Conservation (phyloP, 2,888 invertebrate species). For the Geophilus truncorum region DNA sequence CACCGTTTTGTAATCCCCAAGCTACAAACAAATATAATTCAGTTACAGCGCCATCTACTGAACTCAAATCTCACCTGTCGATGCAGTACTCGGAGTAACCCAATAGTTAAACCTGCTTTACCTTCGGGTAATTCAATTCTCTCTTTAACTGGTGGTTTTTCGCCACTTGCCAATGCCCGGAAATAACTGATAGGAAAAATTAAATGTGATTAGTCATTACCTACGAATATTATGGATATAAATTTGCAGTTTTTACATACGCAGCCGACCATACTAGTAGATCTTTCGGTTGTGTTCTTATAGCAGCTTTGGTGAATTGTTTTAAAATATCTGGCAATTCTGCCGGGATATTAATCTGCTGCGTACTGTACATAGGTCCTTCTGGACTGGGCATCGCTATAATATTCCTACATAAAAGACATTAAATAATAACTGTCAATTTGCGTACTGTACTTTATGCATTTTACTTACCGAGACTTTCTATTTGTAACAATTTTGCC, state of each 20-base stretch:
- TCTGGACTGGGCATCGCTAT: constrained; percentile 49
- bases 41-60: background rate
- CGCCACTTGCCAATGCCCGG: constrained; percentile 66
- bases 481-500: no score
- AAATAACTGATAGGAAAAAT: constrained; percentile 55
- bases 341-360: constrained; percentile 77
- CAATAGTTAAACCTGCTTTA: constrained; percentile 70
- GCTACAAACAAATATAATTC: constrained; percentile 32
- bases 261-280: constrained; percentile 72
- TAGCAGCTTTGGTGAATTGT: constrained; percentile 84
- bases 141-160: constrained; percentile 75
- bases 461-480: no score
- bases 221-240: background rate
- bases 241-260: constrained; percentile 44
- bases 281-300: constrained; percentile 82
- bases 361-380: constrained; percentile 71
- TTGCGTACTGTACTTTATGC: no score
- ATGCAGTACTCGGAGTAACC: constrained; percentile 69
- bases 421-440: no score
- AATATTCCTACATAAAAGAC: no score
- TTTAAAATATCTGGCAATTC: constrained; percentile 75
- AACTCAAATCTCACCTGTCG: constrained; percentile 58
- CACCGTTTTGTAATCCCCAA: constrained; percentile 34
- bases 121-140: constrained; percentile 64
- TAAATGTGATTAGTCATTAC: background rate